phyloP scores from a whole-genome alignment of 1,140 invertebrate species.

The Drosophila kepulauana region DNA sequence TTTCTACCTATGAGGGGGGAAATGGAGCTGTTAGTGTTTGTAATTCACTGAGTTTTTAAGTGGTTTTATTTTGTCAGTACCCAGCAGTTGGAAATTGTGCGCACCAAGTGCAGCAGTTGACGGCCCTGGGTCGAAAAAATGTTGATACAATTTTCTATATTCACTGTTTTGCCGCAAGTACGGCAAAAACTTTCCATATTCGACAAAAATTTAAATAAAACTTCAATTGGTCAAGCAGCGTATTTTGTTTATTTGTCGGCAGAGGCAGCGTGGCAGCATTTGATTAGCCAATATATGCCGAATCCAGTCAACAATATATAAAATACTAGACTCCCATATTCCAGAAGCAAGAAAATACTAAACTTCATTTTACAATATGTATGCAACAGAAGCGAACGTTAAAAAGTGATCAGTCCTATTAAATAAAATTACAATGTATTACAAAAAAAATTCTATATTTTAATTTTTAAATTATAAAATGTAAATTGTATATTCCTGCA shows the following conservation, averaged over 20 bases:
- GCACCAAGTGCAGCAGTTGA: constrained; percentile 42
- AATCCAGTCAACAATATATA: constrained; percentile 1
- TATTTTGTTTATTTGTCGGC: not conserved
- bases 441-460: too few species aligned
- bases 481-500: too few species aligned
- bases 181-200: constrained; percentile 65
- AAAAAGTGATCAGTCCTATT: too few species aligned
- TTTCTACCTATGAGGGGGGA: constrained; percentile 41
- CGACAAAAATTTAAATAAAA: constrained; percentile 28
- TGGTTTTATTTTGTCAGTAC: constrained; percentile 17
- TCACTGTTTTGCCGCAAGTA: constrained; percentile 55
- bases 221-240: not conserved
- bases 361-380: not conserved
- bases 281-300: not conserved
- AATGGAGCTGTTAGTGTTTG: constrained; percentile 1
- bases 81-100: constrained; percentile 67
- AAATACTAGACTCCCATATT: constrained; percentile 3
- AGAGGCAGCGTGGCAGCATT: constrained; percentile 4
- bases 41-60: not conserved
- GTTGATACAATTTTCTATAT: constrained; percentile 41
- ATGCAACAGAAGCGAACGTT: too few species aligned
- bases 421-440: too few species aligned
- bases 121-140: constrained; percentile 46
- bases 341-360: not conserved
- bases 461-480: too few species aligned